These are phyloP conservation scores for Poecilia wingei DNA, from an alignment of 2,797 vertebrate species.

Conservation along the genomic window DNA sequence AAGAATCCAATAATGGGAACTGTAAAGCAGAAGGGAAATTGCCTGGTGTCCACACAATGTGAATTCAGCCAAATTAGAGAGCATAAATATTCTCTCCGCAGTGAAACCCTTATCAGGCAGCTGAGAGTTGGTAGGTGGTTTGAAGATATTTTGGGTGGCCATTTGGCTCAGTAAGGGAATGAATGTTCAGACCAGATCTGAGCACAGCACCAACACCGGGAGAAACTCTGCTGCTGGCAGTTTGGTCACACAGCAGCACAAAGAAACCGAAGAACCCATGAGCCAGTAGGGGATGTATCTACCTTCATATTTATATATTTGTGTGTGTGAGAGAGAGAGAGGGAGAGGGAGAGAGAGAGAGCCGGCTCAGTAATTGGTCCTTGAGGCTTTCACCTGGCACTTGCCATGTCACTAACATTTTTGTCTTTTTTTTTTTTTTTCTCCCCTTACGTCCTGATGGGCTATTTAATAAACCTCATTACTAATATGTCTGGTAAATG, in stretches of 20 bases:
- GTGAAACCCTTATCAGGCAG: slow-evolving; percentile 37
- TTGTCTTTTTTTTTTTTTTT: not conserved
- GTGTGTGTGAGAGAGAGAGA: not conserved
- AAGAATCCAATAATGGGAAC: slow-evolving; percentile 43
- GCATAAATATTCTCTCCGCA: slow-evolving; percentile 47
- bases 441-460: slow-evolving; percentile 24
- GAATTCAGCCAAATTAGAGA: slow-evolving; percentile 57
- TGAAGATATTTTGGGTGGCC: slow-evolving; percentile 59
- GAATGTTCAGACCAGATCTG: slow-evolving; percentile 53
- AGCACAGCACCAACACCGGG: slow-evolving; percentile 38
- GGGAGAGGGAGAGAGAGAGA: too few relatives aligned
- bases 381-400: slow-evolving; percentile 66
- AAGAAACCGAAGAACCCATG: slow-evolving; percentile 26
- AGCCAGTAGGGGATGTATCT: slow-evolving; percentile 36
- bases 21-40: slow-evolving; percentile 40
- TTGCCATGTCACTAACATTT: slow-evolving; percentile 33
- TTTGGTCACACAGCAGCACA: slow-evolving; percentile 46
- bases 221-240: slow-evolving; percentile 39
- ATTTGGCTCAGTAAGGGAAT: slow-evolving; percentile 55
- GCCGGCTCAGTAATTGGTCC: slow-evolving; percentile 67
- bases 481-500: slow-evolving; percentile 40
- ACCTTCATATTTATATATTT: slow-evolving; percentile 19
- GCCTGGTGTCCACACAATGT: slow-evolving; percentile 34
- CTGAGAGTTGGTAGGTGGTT: slow-evolving; percentile 35
- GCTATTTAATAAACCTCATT: slow-evolving; percentile 66